Evolutionary conservation across 92 coral and sea anemone genomes (phyloP).

Genomic region (Phenganax stokvisi): DNA sequence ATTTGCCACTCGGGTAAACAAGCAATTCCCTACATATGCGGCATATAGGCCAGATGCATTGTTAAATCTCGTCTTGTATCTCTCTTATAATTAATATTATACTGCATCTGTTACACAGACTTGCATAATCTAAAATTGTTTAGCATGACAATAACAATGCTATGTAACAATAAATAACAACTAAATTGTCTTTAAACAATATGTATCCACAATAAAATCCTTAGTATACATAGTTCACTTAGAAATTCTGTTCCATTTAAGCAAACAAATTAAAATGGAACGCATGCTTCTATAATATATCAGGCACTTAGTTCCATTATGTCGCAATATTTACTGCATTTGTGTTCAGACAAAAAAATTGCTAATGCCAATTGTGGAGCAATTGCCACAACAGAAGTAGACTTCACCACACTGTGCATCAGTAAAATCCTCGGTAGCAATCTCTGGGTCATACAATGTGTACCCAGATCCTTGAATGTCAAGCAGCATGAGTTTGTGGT

Average conservation of each 20-base stretch:
- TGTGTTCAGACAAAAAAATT: conserved; percentile 26
- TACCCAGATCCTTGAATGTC: conserved; percentile 42
- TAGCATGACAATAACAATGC: neutral
- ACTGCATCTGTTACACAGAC: no score
- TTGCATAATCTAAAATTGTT: neutral
- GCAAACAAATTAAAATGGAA: neutral
- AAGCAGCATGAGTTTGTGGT: conserved; percentile 36
- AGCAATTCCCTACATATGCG: no score
- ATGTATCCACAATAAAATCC: no score
- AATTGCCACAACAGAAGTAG: conserved; percentile 48
- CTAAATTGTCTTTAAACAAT: neutral
- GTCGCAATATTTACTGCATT: conserved; percentile 46
- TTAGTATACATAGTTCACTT: neutral
- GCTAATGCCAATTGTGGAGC: conserved; percentile 38
- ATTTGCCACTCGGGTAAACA: no score
- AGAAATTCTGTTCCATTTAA: neutral
- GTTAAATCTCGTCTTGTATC: no score
- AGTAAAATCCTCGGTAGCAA: conserved; percentile 34
- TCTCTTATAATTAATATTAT: no score
- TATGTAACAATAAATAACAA: neutral
- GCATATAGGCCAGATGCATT: no score
- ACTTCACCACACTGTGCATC: conserved; percentile 50
- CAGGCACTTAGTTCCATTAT: conserved; percentile 24
- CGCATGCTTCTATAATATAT: neutral
- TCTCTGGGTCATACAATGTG: no score